Evolutionary conservation across 2,113 vertebrate species (phyloP), one percentile per base, ranked within the genome.

Genomic region (Manacus vitellinus): DNA sequence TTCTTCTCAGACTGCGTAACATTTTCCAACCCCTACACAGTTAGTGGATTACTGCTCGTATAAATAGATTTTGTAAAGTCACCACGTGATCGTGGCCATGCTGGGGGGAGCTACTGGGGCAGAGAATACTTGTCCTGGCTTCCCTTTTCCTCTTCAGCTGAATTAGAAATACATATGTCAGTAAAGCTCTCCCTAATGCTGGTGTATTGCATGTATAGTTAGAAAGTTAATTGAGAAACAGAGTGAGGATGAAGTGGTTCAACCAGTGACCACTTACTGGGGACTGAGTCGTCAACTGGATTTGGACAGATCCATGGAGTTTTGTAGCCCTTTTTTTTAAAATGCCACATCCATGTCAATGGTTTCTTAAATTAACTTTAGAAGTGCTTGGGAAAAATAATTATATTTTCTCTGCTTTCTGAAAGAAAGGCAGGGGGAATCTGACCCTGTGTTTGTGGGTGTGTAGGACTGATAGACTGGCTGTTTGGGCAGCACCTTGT

Each of bases 401-500:
- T 18, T n/a, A 6, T 12, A 10, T 17, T 31, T 67, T 6, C 24
- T 44, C 43, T 80, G 47, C 28, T 70, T 68, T 81, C 49, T 66
- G 33, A 37, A 4, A 1, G 65, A 73, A 85, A 43, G 44, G 28
- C 70, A 51, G 70, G 35, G 44, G 51, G 49, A 46, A 15, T 41
- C 31, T 68, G 49, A 37, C 16, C 27, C 54, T 24, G 65, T 0
- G 0, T 24, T n/a, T 63, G 28, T 44, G 9, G 1, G 49, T 5
- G n/a, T 59, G 82, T 49, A 49, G 77, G 24, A 23, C 37, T 24
- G 31, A 39, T 4, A 22, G 62, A 31, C 52, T 31, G 52, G 51
- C 17, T 8, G 6, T 35, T 30, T 2, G 0, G 43, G 72, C 56
- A 75, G 56, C 30, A 39, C n/a, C 24, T 18, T 16, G 35, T 10